These are phyloP conservation scores for Enteromius anoplus DNA, from an alignment of 2,797 vertebrate species.

Conservation along the genomic window DNA sequence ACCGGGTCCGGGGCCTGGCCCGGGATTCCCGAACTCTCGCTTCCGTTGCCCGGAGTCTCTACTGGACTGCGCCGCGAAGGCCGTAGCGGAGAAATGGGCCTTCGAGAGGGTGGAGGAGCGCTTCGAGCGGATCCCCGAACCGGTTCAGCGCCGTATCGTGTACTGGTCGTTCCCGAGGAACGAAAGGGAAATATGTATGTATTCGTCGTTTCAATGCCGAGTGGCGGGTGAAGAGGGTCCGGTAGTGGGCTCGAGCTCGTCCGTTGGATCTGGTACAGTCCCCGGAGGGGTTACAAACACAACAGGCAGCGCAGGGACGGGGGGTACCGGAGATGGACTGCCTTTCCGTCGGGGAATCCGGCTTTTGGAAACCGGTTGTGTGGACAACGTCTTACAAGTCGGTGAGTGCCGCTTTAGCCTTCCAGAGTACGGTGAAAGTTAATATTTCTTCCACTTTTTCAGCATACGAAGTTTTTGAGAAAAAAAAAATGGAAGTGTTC, in stretches of 20 bases:
- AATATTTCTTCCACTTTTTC: slow-evolving; percentile 36
- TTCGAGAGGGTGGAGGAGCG: slow-evolving; percentile 97
- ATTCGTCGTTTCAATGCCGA: slow-evolving; percentile 95
- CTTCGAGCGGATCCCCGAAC: slow-evolving; percentile 97
- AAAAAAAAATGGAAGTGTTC: not conserved
- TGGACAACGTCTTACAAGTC: slow-evolving; percentile 98
- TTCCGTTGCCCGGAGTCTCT: slow-evolving; percentile 88
- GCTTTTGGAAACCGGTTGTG: slow-evolving; percentile 93
- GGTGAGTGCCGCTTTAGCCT: slow-evolving; percentile 81
- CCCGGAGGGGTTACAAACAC: slow-evolving; percentile 73
- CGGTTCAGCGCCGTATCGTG: slow-evolving; percentile 95
- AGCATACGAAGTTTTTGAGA: slow-evolving; percentile 50
- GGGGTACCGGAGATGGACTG: slow-evolving; percentile 84
- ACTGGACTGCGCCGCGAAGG: slow-evolving; percentile 94
- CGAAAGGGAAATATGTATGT: slow-evolving; percentile 98
- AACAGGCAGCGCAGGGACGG: slow-evolving; percentile 69
- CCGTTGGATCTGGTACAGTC: slow-evolving; percentile 71
- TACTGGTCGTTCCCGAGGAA: slow-evolving; percentile 97
- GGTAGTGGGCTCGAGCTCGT: slow-evolving; percentile 66
- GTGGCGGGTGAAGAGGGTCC: slow-evolving; percentile 81
- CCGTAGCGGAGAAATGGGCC: slow-evolving; percentile 96
- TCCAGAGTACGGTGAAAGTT: not conserved
- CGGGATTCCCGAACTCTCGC: slow-evolving; percentile 75
- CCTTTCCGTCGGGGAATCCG: slow-evolving; percentile 94
- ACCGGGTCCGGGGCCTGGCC: slow-evolving; percentile 79